Evolutionary conservation across 2,113 vertebrate species (phyloP).

Genomic region (Lampris megalopsis): DNA sequence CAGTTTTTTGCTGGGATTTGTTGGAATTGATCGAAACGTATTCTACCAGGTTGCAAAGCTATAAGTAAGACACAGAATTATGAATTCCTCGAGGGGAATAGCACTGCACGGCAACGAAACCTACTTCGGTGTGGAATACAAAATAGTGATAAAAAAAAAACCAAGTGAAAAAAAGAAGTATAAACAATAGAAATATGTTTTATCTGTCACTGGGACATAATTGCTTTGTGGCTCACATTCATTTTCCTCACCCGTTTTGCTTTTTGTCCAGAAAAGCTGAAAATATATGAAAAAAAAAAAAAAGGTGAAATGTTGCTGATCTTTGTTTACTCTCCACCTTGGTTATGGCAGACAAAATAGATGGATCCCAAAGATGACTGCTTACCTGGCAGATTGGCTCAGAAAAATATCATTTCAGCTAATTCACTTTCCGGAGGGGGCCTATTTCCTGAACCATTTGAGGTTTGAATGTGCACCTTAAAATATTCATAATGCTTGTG

Average conservation of each 20-base stretch:
- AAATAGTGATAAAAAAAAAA: neutral
- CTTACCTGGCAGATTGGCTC: conserved; percentile 58
- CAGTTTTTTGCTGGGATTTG: neutral
- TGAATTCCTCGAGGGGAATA: neutral
- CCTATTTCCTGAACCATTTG: conserved; percentile 70
- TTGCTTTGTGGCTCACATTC: conserved; percentile 25
- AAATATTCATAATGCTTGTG: conserved; percentile 75
- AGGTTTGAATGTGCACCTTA: conserved; percentile 64
- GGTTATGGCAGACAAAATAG: conserved; percentile 58
- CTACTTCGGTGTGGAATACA: neutral
- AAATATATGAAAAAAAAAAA: conserved; percentile 25
- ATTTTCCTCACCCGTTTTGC: conserved; percentile 37
- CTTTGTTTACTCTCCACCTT: conserved; percentile 46
- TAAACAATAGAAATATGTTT: conserved; percentile 4
- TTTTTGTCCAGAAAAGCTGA: conserved; percentile 21
- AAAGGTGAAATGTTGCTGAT: conserved; percentile 26
- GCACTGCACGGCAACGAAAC: neutral
- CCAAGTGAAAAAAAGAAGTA: neutral
- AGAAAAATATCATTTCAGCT: conserved; percentile 59
- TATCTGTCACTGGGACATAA: conserved; percentile 9
- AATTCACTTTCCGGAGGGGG: conserved; percentile 55
- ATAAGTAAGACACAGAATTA: too few relatives aligned
- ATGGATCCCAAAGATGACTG: conserved; percentile 46
- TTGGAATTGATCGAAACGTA: neutral
- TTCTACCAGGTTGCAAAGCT: too few relatives aligned